Base-by-base conservation (phyloP, 2,888 invertebrate genomes). In the Ypsolopha scabrella region DNA sequence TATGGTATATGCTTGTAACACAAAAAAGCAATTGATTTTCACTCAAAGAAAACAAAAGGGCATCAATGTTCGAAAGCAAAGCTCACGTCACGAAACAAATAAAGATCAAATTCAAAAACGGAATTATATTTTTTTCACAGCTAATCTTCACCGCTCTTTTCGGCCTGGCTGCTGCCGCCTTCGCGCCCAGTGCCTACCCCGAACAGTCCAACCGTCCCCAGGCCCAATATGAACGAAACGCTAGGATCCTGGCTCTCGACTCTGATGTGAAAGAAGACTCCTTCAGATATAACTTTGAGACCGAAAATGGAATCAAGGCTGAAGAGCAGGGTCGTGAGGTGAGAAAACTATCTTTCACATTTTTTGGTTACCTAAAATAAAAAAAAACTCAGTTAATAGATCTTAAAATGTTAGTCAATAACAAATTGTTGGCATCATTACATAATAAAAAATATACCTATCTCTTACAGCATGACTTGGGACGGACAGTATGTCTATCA, bases 251-350 rank as follows among this genome's bases (percentile, higher is more conserved):
- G 1, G 67, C 77, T 14, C 64, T 75, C 56, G 80, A 86, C 59
- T 69, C 83, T 0, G 83, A 85, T 14, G 70, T 85, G 0, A 82
- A 81, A 53, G 85, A 83, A 52, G 80, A 83, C 64, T 79, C 80
- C 41, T 86, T 78, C 73, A 75, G 82, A 72, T 85, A 71, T 61
- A 83, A 74, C 71, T 86, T 69, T 41, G 85, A 86, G 60, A 86
- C 86, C 6, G 85, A 86, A 58, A 86, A 85, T 48, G 85, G 85
- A 0, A 86, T 86, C 61, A 83, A 82, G 56, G 85, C 79, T 58
- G 80, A 86, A 59, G 86, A 85, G 41, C 80, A 83, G 57, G 85
- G 86, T 0, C 79, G 58, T 55, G 83, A 85, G 80, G 85, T 85
- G 61, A 60, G 71, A n/a, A 34, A 11, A 41, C 4, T 24, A 3